A percentile compares a stretch with the other conserved stretches of the same genome.
Evolutionary conservation across 2,797 vertebrate genomes (phyloP).

Genomic region (Adelosebastes latens): DNA sequence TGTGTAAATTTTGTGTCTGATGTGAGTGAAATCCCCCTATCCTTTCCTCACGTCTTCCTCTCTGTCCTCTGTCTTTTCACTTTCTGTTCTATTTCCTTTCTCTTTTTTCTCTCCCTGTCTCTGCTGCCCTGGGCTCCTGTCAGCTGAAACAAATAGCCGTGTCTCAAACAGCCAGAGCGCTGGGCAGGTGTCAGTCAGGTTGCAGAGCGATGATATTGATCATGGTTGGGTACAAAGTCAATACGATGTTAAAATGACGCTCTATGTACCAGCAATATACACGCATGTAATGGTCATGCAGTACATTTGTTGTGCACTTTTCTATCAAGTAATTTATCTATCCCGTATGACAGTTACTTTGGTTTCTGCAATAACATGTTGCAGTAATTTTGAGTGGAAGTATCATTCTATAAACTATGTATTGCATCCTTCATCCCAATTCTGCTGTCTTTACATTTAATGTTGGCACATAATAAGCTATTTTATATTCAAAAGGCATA

Average conservation of each 20-base stretch:
- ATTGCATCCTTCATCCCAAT: not conserved
- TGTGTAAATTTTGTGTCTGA: conserved; percentile 6
- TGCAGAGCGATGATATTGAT: conserved; percentile 52
- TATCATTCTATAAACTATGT: not conserved
- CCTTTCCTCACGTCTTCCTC: not conserved
- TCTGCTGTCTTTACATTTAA: not conserved
- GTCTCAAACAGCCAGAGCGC: conserved; percentile 44
- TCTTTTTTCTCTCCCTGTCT: not conserved
- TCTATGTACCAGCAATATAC: not conserved
- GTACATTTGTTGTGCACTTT: not conserved
- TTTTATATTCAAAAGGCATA: not conserved
- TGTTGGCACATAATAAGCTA: not conserved
- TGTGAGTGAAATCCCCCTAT: not conserved
- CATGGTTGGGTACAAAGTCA: conserved; percentile 40
- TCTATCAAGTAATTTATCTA: not conserved
- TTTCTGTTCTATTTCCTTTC: conserved; percentile 15
- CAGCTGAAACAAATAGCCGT: conserved; percentile 66
- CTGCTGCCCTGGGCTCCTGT: conserved; percentile 44
- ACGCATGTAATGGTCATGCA: not conserved
- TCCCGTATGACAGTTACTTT: not conserved
- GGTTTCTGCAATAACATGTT: not conserved
- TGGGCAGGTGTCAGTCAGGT: conserved; percentile 67
- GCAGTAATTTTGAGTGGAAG: not conserved
- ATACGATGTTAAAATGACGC: conserved; percentile 38
- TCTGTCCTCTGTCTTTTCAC: not conserved